Conservation (phyloP, 2,113 vertebrate genomes). For the Cervus canadensis region DNA sequence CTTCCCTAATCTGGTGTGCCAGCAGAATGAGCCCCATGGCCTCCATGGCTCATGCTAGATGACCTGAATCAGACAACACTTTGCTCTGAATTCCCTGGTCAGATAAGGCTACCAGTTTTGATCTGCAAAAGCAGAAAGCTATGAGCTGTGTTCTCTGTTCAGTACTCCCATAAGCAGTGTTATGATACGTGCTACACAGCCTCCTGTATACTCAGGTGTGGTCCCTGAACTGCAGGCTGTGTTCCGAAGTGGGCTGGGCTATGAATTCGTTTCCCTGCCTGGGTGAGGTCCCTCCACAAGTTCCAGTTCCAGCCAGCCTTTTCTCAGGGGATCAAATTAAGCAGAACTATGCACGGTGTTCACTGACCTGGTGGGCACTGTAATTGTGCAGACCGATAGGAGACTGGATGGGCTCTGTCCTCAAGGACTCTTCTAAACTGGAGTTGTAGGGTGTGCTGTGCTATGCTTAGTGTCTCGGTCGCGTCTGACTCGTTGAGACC, state of each 20-base stretch:
- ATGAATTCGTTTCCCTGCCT: background rate
- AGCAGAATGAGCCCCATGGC: background rate
- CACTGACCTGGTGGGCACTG: background rate
- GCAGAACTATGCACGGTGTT: background rate
- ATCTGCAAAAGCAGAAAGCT: background rate
- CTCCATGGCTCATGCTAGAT: background rate
- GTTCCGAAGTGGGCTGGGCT: background rate
- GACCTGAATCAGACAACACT: background rate
- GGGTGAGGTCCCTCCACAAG: background rate
- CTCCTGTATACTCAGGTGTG: background rate
- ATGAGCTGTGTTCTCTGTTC: background rate
- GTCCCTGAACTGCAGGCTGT: background rate
- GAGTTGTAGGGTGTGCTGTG: background rate
- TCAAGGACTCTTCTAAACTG: background rate
- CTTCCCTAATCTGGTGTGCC: background rate
- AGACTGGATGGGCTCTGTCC: background rate
- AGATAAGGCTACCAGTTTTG: background rate
- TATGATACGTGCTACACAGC: background rate
- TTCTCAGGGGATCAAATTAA: background rate
- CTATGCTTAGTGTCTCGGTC: too few species aligned
- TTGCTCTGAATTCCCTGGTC: background rate
- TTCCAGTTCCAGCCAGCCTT: background rate
- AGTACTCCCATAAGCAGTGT: background rate
- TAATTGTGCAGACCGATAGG: background rate
- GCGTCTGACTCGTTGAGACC: too few species aligned